Conservation (phyloP, 1,140 invertebrate species). For the Danaus plexippus region DNA sequence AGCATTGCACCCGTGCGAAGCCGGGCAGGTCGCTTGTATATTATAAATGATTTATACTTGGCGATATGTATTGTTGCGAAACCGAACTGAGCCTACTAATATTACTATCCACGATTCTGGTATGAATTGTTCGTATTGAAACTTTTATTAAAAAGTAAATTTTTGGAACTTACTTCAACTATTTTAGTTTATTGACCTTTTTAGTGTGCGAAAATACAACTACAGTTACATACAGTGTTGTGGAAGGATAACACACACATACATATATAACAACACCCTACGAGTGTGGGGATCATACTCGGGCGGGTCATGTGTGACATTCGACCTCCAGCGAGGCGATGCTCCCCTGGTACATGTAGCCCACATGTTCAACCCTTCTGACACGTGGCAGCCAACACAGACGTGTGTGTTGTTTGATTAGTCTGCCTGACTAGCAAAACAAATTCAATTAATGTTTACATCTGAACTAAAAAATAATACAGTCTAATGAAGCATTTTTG, state of each 20-base stretch:
- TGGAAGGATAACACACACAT: constrained; percentile 10
- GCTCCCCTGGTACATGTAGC: constrained; percentile 57
- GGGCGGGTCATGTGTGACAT: constrained; percentile 45
- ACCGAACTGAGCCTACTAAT: no score
- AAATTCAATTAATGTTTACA: not conserved
- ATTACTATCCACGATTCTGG: no score
- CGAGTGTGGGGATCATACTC: constrained; percentile 13
- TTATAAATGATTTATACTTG: no score
- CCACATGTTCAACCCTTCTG: constrained; percentile 68
- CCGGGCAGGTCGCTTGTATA: no score
- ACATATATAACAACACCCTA: constrained; percentile 19
- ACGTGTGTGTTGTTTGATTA: not conserved
- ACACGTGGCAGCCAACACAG: constrained; percentile 30
- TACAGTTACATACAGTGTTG: no score
- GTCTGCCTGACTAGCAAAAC: not conserved
- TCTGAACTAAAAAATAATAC: not conserved
- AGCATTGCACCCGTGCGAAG: no score
- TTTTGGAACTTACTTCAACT: no score
- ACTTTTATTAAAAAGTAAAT: no score
- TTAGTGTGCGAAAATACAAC: no score
- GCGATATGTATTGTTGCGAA: no score
- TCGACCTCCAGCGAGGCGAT: constrained; percentile 29
- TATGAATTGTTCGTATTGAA: no score
- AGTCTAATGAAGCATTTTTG: not conserved
- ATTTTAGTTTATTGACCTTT: no score